Percentiles rank a stretch among this genome's conserved stretches.
These are phyloP conservation scores for Drosophila parthenogenetica DNA, from an alignment of 2,888 invertebrate genomes.

Conservation along the genomic window DNA sequence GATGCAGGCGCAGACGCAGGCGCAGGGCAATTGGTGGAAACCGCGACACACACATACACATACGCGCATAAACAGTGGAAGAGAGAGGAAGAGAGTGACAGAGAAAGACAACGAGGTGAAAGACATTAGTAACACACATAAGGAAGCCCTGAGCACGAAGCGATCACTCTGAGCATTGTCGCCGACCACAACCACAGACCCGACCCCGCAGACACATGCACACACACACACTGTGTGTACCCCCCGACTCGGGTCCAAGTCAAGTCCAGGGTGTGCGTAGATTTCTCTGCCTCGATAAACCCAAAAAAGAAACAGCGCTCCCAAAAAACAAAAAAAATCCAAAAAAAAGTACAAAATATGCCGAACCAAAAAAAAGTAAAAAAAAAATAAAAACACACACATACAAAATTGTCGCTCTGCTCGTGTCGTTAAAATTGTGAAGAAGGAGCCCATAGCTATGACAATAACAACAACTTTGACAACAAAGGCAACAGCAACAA, in stretches of 20 bases:
- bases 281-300: slow-evolving; percentile 55
- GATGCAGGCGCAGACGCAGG: slow-evolving; percentile 31
- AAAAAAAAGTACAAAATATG: slow-evolving; percentile 37
- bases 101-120: slow-evolving; percentile 36
- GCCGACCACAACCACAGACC: slow-evolving; percentile 11
- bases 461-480: slow-evolving; percentile 35
- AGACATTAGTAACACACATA: slow-evolving; percentile 63
- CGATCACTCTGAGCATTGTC: slow-evolving; percentile 23
- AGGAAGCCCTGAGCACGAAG: slow-evolving; percentile 48
- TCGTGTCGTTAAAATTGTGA: slow-evolving; percentile 58
- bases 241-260: slow-evolving; percentile 42
- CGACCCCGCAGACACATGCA: neutral
- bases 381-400: slow-evolving; percentile 25
- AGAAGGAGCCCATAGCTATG: slow-evolving; percentile 47
- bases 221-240: slow-evolving; percentile 17
- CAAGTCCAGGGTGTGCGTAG: slow-evolving; percentile 69
- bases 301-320: slow-evolving; percentile 40
- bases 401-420: slow-evolving; percentile 52
- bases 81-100: neutral
- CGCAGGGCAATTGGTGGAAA: slow-evolving; percentile 63
- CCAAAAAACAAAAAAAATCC: slow-evolving; percentile 20
- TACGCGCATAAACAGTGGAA: neutral
- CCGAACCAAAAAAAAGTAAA: slow-evolving; percentile 34
- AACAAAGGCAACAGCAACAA: slow-evolving; percentile 19
- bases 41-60: slow-evolving; percentile 41